phyloP scores from a whole-genome alignment of 2,888 invertebrate species.

The Chrysomela aeneicollis region DNA sequence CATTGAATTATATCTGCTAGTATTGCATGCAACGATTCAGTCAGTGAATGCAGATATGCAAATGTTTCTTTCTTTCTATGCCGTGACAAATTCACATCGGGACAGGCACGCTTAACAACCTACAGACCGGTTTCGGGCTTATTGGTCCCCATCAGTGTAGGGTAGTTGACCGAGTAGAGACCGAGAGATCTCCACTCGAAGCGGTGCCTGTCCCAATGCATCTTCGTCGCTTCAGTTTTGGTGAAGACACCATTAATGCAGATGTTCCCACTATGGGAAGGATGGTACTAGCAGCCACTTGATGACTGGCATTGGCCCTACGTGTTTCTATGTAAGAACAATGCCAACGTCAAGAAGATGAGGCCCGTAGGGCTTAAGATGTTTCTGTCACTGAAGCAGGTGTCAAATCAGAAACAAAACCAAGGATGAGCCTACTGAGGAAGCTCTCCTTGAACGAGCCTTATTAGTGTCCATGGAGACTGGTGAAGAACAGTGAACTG shows the following conservation, averaged over 20 bases:
- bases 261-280: constrained; percentile 66
- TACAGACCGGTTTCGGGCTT: too few species aligned
- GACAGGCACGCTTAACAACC: too few species aligned
- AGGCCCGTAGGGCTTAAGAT: constrained; percentile 78
- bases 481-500: constrained; percentile 55
- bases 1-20: too few species aligned
- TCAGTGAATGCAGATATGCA: too few species aligned
- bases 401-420: constrained; percentile 53
- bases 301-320: constrained; percentile 90
- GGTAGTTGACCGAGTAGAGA: too few species aligned
- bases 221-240: too few species aligned
- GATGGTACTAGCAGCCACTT: constrained; percentile 89
- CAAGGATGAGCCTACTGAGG: constrained; percentile 69
- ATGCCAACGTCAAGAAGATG: constrained; percentile 90
- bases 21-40: too few species aligned
- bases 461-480: constrained; percentile 90
- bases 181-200: too few species aligned
- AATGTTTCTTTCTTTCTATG: too few species aligned
- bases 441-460: constrained; percentile 87
- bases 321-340: constrained; percentile 97
- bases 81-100: too few species aligned
- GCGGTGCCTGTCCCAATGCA: too few species aligned
- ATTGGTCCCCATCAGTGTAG: too few species aligned
- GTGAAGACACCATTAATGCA: constrained; percentile 90
- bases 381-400: constrained; percentile 65